Base-by-base conservation (phyloP, 2,888 invertebrate genomes). In the Polydrusus pterygomalis region DNA sequence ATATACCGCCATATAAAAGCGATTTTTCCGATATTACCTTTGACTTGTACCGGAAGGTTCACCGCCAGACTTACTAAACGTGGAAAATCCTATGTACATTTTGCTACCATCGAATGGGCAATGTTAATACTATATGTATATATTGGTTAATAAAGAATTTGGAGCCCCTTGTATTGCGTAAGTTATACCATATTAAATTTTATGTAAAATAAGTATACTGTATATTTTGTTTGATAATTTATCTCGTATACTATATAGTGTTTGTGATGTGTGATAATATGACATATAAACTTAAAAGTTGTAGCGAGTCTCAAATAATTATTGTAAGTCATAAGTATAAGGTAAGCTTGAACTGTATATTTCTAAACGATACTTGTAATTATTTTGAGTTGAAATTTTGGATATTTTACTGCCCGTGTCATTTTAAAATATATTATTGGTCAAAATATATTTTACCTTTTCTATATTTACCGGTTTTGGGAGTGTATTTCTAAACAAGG, bases 211-310 rank as follows among this genome's bases (percentile, higher is more conserved):
- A 5, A 51, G 38, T 67, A 20, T 51, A 51, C n/a, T 70, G 62
- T 70, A 70, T 63, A 63, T 70, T 70, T 70, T 54, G 49, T 70
- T 70, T 49, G 43, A 63, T 63, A 62, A 70, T 70, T 62, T 63
- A 60, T 60, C 17, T 47, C 34, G 47, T 70, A 67, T 65, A 67
- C 38, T 51, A 51, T 63, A 62, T 71, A 71, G 70, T 71, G 70
- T 71, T 60, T 67, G 74, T 74, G 62, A 74, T 60, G 74, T 69
- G 74, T 74, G 74, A 74, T 74, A 74, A 73, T 60, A 68, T 54
- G 74, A 74, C 74, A 74, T 74, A 67, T 65, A 65, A 30, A 9
- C 17, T 58, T 34, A 34, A 58, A 25, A 38, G 58, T 58, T 58
- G 38, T 58, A 58, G 56, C 11, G 7, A 58, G 10, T 38, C 58